phyloP scores from a whole-genome alignment of 2,113 vertebrate genomes.

The Tiliqua scincoides region DNA sequence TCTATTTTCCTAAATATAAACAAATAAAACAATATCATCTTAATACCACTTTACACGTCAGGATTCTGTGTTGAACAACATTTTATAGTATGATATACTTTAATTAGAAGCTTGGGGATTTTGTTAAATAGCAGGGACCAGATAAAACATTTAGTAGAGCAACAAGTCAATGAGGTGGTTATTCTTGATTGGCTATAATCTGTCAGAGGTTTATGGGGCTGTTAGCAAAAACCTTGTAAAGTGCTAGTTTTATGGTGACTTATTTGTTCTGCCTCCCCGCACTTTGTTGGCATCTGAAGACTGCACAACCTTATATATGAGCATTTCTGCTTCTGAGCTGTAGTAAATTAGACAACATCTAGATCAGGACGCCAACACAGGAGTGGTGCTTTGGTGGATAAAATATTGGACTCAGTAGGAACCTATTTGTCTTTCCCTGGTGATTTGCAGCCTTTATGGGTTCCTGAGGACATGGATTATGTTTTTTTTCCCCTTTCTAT shows the following conservation, averaged over 20 bases:
- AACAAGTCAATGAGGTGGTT: accelerated
- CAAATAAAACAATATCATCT: not conserved
- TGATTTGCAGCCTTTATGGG: constrained; percentile 43
- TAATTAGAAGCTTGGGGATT: not conserved
- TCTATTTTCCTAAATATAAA: not conserved
- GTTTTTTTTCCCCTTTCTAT: constrained; percentile 25
- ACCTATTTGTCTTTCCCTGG: constrained; percentile 7
- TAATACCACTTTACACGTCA: not conserved
- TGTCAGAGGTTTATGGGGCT: not conserved
- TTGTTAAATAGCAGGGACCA: not conserved
- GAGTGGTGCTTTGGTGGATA: not conserved
- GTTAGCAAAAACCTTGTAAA: constrained; percentile 6
- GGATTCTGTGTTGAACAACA: not conserved
- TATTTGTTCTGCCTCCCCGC: constrained; percentile 2
- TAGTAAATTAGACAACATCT: not conserved
- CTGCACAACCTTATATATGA: not conserved
- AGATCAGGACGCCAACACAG: not conserved
- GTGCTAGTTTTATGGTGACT: not conserved
- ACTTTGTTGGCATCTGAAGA: not conserved
- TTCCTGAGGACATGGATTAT: constrained; percentile 69
- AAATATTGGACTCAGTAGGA: not conserved
- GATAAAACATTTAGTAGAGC: not conserved
- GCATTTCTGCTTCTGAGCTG: not conserved
- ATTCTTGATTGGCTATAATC: not conserved
- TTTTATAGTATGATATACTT: constrained; percentile 3